Evolutionary conservation across 2,888 invertebrate species (phyloP).

Genomic region (Tanytarsus gracilentus): DNA sequence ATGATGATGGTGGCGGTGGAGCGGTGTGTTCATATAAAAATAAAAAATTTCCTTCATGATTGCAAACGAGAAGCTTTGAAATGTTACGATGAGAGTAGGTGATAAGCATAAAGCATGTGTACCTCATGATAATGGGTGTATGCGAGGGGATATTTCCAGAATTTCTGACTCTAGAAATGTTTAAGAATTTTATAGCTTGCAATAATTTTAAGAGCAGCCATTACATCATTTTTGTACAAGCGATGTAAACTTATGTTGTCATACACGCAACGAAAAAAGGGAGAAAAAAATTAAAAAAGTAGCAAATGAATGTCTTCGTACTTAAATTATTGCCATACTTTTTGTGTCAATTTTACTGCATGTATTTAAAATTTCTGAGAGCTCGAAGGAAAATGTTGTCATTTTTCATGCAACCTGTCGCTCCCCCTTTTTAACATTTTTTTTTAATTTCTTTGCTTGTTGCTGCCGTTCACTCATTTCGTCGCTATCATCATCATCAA

Average conservation of each 20-base stretch:
- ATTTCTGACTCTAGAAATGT: too few species aligned
- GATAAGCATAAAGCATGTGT: constrained; percentile 24
- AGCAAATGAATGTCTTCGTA: constrained; percentile 24
- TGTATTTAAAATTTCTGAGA: too few species aligned
- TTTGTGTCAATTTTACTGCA: too few species aligned
- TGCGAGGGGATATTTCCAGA: neutral
- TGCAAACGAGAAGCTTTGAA: constrained; percentile 21
- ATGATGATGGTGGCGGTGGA: neutral
- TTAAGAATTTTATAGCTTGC: too few species aligned
- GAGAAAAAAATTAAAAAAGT: neutral
- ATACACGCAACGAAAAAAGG: neutral
- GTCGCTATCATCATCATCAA: neutral
- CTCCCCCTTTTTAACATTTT: neutral
- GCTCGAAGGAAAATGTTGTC: too few species aligned
- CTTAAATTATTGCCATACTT: constrained; percentile 23
- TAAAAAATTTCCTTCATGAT: constrained; percentile 11
- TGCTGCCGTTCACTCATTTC: neutral
- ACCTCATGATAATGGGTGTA: neutral
- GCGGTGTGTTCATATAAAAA: constrained; percentile 11
- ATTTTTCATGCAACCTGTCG: constrained; percentile 9
- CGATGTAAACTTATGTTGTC: neutral
- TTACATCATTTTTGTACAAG: neutral
- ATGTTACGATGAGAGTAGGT: constrained; percentile 13
- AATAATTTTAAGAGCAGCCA: too few species aligned
- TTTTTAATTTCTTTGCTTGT: constrained; percentile 11